Evolutionary conservation across 2,797 vertebrate species (phyloP).

Genomic region (Phalanger gymnotis): DNA sequence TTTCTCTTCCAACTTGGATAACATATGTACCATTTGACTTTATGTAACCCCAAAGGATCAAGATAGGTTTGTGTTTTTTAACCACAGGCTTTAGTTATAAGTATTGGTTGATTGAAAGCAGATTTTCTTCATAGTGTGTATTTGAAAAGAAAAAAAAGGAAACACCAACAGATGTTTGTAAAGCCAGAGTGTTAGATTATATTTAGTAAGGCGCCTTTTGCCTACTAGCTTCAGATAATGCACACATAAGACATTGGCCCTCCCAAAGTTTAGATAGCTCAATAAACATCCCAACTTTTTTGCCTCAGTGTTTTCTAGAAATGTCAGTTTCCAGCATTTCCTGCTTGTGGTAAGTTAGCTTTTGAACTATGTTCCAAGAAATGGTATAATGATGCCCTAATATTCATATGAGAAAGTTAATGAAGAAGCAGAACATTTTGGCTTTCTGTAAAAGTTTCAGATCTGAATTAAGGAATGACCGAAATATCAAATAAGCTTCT

Average conservation of each 20-base stretch:
- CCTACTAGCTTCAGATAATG: conserved; percentile 63
- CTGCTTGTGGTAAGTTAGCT: conserved; percentile 55
- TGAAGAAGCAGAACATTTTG: conserved; percentile 30
- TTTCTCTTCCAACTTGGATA: conserved; percentile 64
- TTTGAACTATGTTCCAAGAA: conserved; percentile 8
- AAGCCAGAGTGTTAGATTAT: conserved; percentile 75
- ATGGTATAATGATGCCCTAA: conserved; percentile 58
- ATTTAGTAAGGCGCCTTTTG: conserved; percentile 68
- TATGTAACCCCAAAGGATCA: conserved; percentile 68
- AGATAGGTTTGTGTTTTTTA: conserved; percentile 76
- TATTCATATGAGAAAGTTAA: conserved; percentile 50
- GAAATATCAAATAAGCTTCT: background rate
- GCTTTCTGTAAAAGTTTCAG: background rate
- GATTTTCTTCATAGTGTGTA: conserved; percentile 70
- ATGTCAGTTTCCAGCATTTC: conserved; percentile 39
- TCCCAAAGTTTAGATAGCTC: background rate
- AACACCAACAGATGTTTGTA: conserved; percentile 75
- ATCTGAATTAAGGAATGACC: conserved; percentile 9
- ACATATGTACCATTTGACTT: conserved; percentile 72
- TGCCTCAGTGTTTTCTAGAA: background rate
- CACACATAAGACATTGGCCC: conserved; percentile 61
- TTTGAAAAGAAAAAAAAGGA: conserved; percentile 76
- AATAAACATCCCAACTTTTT: background rate
- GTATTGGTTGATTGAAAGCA: conserved; percentile 79
- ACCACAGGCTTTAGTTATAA: conserved; percentile 69